These are phyloP conservation scores for Pogoniulus pusillus DNA, from an alignment of 2,797 vertebrate genomes.

Conservation along the genomic window DNA sequence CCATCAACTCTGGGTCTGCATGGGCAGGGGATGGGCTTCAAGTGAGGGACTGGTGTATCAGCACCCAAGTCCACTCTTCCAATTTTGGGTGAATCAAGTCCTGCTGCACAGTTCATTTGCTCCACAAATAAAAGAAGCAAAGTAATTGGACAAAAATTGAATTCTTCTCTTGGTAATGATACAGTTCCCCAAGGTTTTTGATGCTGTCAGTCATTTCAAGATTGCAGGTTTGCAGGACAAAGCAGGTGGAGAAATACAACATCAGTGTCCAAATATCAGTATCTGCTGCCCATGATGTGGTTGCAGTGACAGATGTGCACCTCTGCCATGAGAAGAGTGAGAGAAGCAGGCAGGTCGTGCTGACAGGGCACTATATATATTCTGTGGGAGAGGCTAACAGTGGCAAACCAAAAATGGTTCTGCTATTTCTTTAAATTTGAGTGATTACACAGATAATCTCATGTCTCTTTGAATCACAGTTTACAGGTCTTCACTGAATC, in stretches of 20 bases:
- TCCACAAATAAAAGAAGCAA: background rate
- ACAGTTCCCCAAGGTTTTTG: background rate
- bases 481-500: conserved; percentile 2
- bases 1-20: background rate
- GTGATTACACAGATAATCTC: conserved; percentile 19
- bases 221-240: conserved; percentile 49
- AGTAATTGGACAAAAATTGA: background rate
- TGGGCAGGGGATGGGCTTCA: background rate
- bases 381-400: background rate
- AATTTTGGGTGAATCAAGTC: background rate
- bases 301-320: background rate
- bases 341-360: background rate
- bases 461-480: background rate
- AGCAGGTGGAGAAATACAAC: background rate
- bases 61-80: background rate
- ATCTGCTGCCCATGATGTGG: background rate
- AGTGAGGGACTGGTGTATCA: background rate
- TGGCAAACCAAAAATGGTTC: background rate
- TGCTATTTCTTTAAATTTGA: conserved; percentile 35
- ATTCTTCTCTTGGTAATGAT: conserved; percentile 1
- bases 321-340: background rate
- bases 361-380: conserved; percentile 27
- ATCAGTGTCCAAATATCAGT: background rate
- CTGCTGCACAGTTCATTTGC: background rate
- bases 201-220: conserved; percentile 32